These are phyloP conservation scores for Triplophysa siluroides DNA, from an alignment of 2,113 vertebrate species.

Conservation along the genomic window DNA sequence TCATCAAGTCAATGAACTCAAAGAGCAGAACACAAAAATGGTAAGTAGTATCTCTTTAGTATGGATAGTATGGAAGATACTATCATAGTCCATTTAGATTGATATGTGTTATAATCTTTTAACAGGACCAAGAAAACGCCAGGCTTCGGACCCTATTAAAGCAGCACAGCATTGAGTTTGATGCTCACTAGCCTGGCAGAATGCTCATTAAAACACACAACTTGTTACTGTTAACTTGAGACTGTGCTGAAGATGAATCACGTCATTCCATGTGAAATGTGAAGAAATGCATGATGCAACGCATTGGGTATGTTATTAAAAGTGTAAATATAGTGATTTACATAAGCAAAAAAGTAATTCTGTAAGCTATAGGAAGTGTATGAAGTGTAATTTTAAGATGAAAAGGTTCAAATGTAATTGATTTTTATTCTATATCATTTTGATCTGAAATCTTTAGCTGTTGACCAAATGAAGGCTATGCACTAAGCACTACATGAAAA, in stretches of 20 bases:
- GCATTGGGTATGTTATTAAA: background rate
- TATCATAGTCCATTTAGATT: background rate
- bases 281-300: background rate
- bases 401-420: background rate
- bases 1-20: conserved; percentile 80
- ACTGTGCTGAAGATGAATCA: background rate
- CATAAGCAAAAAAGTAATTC: background rate
- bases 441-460: background rate
- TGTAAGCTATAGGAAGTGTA: background rate
- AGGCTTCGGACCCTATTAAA: conserved; percentile 78
- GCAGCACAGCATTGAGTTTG: conserved; percentile 72
- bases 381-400: background rate
- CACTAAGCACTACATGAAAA: background rate
- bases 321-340: background rate
- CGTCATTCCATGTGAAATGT: background rate
- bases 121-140: conserved; percentile 85
- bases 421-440: background rate
- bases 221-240: background rate
- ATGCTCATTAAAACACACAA: background rate
- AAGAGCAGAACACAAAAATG: conserved; percentile 79
- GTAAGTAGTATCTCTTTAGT: conserved; percentile 68
- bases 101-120: conserved; percentile 37
- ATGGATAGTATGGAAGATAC: no score
- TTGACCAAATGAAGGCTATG: background rate
- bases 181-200: background rate